Percentiles rank a stretch among this genome's conserved stretches.
phyloP scores from a whole-genome alignment of 2,113 vertebrate species.

The Synodontis membranacea region DNA sequence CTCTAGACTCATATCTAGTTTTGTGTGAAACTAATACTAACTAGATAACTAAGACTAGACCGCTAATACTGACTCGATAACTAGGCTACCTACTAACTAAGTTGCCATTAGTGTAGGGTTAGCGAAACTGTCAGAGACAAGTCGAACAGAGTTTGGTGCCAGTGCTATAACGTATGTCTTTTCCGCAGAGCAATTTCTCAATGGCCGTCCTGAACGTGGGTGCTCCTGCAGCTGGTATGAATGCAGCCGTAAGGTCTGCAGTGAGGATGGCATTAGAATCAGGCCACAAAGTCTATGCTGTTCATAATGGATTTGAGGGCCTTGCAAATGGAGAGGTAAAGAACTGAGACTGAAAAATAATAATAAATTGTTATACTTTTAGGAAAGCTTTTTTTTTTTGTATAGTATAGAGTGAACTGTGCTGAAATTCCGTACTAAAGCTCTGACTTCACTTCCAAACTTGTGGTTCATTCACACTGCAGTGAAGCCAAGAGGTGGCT shows the following conservation, averaged over 20 bases:
- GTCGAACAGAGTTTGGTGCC: neutral
- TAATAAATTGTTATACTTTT: neutral
- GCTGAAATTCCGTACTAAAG: neutral
- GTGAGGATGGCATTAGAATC: conserved; percentile 79
- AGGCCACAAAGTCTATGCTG: conserved; percentile 84
- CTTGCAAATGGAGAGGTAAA: conserved; percentile 83
- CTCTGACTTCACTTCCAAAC: neutral
- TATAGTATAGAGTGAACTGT: neutral
- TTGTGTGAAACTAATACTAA: neutral
- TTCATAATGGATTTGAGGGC: conserved; percentile 87
- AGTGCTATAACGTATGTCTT: neutral
- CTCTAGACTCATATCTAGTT: neutral
- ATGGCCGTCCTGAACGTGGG: conserved; percentile 91
- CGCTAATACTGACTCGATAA: neutral
- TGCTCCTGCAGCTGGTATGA: conserved; percentile 91
- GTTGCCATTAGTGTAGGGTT: too few relatives aligned
- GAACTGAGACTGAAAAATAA: neutral
- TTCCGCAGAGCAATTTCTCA: conserved; percentile 75
- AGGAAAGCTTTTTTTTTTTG: neutral
- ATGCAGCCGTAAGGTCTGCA: conserved; percentile 84
- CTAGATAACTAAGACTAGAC: too few relatives aligned
- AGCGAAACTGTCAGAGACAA: neutral
- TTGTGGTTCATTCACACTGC: neutral
- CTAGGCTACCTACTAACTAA: neutral
- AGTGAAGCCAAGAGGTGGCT: neutral